phyloP scores from a whole-genome alignment of 2,797 vertebrate genomes.

The Falco berigora region DNA sequence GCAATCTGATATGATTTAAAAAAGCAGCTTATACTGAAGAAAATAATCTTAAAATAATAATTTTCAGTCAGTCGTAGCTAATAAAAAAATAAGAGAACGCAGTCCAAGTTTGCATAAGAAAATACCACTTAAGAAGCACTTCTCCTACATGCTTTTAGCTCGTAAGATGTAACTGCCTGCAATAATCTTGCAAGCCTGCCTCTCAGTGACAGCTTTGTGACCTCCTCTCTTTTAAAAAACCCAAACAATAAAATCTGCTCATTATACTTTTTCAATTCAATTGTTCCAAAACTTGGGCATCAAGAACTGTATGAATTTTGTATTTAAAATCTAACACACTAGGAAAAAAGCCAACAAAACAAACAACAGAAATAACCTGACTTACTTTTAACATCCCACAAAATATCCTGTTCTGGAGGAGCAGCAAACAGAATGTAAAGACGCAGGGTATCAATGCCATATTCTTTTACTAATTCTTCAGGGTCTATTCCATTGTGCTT shows the following conservation, averaged over 20 bases:
- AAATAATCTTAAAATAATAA: neutral
- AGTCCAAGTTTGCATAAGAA: neutral
- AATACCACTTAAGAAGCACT: neutral
- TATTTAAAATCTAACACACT: neutral
- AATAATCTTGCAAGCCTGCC: neutral
- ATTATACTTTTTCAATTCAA: neutral
- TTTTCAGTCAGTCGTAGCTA: neutral
- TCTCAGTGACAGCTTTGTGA: neutral
- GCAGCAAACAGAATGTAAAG: constrained; percentile 91
- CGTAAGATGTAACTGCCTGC: neutral
- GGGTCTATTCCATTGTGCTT: constrained; percentile 94
- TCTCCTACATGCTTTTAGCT: neutral
- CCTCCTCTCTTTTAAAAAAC: neutral
- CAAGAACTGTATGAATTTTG: neutral
- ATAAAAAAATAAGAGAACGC: neutral
- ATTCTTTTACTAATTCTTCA: constrained; percentile 81
- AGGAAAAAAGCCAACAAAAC: neutral
- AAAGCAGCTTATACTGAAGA: neutral
- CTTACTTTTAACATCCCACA: constrained; percentile 95
- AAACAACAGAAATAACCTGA: neutral
- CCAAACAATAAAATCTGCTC: neutral
- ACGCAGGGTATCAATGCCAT: constrained; percentile 88
- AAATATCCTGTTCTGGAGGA: constrained; percentile 92
- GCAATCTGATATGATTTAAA: neutral
- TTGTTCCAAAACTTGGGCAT: neutral